Base-by-base conservation (phyloP, 2,797 vertebrate genomes). In the Enteromius treurensis region DNA sequence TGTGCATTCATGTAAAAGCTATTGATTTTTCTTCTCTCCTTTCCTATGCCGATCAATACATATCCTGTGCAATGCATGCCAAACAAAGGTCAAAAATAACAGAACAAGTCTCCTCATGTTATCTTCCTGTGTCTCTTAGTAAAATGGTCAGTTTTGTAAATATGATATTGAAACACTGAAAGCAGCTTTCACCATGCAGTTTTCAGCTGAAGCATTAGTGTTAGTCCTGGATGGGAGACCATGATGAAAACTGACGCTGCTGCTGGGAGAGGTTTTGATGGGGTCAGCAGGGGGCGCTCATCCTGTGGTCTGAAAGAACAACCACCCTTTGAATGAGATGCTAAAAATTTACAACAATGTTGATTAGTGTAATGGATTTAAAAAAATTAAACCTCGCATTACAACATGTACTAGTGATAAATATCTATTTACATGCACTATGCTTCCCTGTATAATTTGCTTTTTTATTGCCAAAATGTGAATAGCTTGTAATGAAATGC, bases 1-100 rank as follows among this genome's bases (percentile, higher is more conserved):
- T 90, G 90, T 92, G 92, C 91, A 91, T 93, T 93, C 90, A 93
- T 93, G 91, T 93, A 91, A 94, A 93, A 94, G 89, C 89, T 92
- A 95, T 95, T 88, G 94, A 95, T 93, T 92, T 88, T 75, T 84
- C 79, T 85, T 83, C 84, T 90, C 88, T 88, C 90, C 83, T 77
- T 92, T 92, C 83, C 74, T 90, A 79, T 64, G 58, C 17, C 17
- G 89, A 91, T 95, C 93, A 83, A 94, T 94, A 90, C 49, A 77
- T 91, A 88, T 92, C 89, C 87, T 74, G 89, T 88, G 88, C 89
- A 88, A 91, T 84, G 90, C 85, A 91, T 89, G 90, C 89, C 88
- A 89, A 90, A 91, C 88, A 89, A 65, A 67, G 86, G 88, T 88
- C 87, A 86, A 90, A 92, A 92, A 92, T 89, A 88, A 86, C 86